Conservation (phyloP, 2,797 vertebrate species). For the Cichlasoma orientale region DNA sequence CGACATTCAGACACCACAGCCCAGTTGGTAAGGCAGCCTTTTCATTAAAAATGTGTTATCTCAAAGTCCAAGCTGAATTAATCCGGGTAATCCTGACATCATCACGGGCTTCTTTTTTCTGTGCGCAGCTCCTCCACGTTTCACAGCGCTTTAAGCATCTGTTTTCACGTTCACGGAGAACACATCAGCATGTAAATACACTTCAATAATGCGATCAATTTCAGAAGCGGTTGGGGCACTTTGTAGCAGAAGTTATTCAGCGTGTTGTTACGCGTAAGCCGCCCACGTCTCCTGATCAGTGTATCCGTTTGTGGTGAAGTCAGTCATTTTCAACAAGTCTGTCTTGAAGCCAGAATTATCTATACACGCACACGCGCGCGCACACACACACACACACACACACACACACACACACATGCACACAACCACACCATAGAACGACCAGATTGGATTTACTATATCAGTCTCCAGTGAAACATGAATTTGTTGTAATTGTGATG, state of each 20-base stretch:
- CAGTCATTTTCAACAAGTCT: conserved; percentile 19
- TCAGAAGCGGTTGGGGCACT: neutral
- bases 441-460: conserved; percentile 59
- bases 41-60: neutral
- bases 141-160: neutral
- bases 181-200: conserved; percentile 4
- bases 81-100: conserved; percentile 5
- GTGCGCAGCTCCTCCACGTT: neutral
- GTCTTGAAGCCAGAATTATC: neutral
- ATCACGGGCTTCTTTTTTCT: neutral
- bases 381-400: conserved; percentile 40
- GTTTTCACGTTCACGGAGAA: conserved; percentile 11
- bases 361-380: conserved; percentile 34
- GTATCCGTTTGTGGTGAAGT: conserved; percentile 1
- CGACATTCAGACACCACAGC: neutral
- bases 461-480: conserved; percentile 56
- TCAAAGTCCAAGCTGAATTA: conserved; percentile 1
- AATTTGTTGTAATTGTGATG: conserved; percentile 61
- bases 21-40: neutral
- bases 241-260: conserved; percentile 20
- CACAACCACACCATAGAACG: conserved; percentile 25
- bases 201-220: conserved; percentile 7
- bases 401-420: conserved; percentile 31
- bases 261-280: neutral
- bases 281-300: neutral